phyloP scores from a whole-genome alignment of 2,888 invertebrate genomes.

The Caenorhabditis auriculariae region DNA sequence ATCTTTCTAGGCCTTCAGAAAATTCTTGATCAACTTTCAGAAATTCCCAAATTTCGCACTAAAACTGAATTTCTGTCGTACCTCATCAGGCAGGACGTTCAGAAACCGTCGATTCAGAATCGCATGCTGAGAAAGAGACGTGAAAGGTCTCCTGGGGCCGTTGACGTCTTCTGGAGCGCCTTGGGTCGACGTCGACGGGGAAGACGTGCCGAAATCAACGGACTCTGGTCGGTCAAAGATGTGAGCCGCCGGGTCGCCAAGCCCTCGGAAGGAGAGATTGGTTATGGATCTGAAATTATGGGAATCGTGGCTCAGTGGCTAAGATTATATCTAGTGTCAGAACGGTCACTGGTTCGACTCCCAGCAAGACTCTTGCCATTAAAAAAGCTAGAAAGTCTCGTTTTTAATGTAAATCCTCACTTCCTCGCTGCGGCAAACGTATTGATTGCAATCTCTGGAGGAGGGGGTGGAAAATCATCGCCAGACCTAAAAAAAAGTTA shows the following conservation, averaged over 20 bases:
- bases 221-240: constrained; percentile 42
- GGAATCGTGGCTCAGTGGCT: too few species aligned
- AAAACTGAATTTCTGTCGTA: too few species aligned
- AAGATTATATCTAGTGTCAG: too few species aligned
- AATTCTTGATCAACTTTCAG: too few species aligned
- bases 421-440: constrained; percentile 33
- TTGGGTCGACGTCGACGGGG: constrained; percentile 4
- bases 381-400: neutral
- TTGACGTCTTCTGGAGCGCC: too few species aligned
- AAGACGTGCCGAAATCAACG: constrained; percentile 13
- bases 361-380: too few species aligned
- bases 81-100: constrained; percentile 39
- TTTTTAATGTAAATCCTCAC: neutral
- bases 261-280: constrained; percentile 33
- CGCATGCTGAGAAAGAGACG: constrained; percentile 19
- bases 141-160: constrained; percentile 14
- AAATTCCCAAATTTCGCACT: too few species aligned
- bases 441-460: constrained; percentile 32
- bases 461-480: constrained; percentile 29
- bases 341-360: too few species aligned
- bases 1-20: neutral
- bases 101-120: constrained; percentile 22
- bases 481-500: constrained; percentile 1
- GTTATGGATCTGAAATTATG: constrained; percentile 32
- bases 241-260: constrained; percentile 16